phyloP scores from a whole-genome alignment of 2,797 vertebrate species.

The Serranus cabrilla region DNA sequence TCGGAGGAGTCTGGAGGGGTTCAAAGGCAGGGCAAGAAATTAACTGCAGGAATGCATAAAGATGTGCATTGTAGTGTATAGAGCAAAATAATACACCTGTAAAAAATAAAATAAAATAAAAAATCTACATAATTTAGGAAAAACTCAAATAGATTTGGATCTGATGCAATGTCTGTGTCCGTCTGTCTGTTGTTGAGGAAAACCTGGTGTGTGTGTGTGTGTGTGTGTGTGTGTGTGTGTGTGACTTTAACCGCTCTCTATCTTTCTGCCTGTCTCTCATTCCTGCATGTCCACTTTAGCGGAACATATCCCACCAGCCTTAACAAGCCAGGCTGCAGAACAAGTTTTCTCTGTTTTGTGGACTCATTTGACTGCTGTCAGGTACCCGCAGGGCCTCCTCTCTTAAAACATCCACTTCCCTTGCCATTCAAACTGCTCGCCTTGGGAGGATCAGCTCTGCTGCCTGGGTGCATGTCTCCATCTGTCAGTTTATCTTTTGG shows the following conservation, averaged over 20 bases:
- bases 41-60: constrained; percentile 19
- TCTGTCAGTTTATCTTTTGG: constrained; percentile 52
- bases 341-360: constrained; percentile 37
- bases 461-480: constrained; percentile 44
- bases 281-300: constrained; percentile 48
- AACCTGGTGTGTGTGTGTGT: constrained; percentile 16
- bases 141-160: constrained; percentile 15
- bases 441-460: constrained; percentile 53
- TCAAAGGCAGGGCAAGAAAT: constrained; percentile 52
- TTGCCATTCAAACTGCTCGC: constrained; percentile 54
- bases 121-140: neutral
- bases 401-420: constrained; percentile 52
- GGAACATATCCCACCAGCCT: constrained; percentile 42
- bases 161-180: neutral
- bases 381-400: constrained; percentile 49
- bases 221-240: neutral
- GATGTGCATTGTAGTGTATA: neutral
- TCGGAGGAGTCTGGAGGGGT: constrained; percentile 38
- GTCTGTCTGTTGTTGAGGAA: neutral
- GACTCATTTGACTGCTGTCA: constrained; percentile 67
- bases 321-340: constrained; percentile 55
- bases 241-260: constrained; percentile 1
- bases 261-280: constrained; percentile 33
- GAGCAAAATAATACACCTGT: neutral
- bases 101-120: neutral